phyloP scores from a whole-genome alignment of 2,113 vertebrate genomes.

The Melanotaenia duboulayi region DNA sequence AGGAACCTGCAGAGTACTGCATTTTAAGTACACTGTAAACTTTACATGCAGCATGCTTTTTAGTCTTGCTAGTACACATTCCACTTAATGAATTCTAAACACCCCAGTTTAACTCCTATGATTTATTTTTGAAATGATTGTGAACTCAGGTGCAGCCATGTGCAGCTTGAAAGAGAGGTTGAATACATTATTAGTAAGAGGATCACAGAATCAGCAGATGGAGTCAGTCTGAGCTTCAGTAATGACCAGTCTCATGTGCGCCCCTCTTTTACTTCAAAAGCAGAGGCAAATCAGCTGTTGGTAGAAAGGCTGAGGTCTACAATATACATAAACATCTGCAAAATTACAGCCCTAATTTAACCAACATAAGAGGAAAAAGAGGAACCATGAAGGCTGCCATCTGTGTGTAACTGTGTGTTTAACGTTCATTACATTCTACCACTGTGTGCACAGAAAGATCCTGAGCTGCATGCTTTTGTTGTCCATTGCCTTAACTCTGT shows the following conservation, averaged over 20 bases:
- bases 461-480: background rate
- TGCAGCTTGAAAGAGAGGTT: conserved; percentile 10
- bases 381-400: background rate
- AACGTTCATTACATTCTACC: background rate
- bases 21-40: background rate
- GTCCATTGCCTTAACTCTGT: background rate
- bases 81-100: background rate
- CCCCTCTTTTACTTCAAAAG: background rate
- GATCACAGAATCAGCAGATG: conserved; percentile 16
- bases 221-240: conserved; percentile 2
- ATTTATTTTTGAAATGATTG: background rate
- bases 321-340: background rate
- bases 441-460: background rate
- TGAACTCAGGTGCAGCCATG: background rate
- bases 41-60: background rate
- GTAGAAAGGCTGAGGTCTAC: background rate
- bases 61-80: background rate
- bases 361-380: background rate
- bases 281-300: background rate
- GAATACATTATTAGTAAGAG: conserved; percentile 13
- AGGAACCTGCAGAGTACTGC: background rate
- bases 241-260: conserved; percentile 11
- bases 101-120: background rate
- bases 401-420: background rate
- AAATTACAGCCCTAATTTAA: background rate